Conservation (phyloP, 2,797 vertebrate species). For the Petrocephalus sullivani region DNA sequence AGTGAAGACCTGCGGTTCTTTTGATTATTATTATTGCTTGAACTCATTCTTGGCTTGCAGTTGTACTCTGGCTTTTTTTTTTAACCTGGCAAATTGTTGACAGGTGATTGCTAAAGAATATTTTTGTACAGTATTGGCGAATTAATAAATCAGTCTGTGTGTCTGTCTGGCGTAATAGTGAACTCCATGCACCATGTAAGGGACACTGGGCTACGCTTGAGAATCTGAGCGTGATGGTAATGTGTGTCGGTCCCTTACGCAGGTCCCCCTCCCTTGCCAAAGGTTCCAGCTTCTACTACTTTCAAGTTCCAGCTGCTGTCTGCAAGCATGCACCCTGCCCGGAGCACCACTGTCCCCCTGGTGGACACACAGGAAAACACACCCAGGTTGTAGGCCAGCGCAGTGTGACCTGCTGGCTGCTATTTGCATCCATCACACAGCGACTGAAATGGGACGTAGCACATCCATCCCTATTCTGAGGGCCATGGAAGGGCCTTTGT, state of each 20-base stretch:
- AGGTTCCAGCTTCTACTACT: slow-evolving; percentile 38
- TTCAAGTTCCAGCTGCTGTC: slow-evolving; percentile 50
- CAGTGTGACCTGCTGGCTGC: neutral
- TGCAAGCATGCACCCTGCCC: slow-evolving; percentile 40
- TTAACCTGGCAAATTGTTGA: neutral
- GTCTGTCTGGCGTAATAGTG: neutral
- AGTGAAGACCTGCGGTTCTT: neutral
- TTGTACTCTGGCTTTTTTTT: neutral
- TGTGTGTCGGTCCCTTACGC: neutral
- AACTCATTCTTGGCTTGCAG: neutral
- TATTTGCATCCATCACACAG: neutral
- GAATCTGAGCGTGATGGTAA: neutral
- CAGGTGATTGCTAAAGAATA: neutral
- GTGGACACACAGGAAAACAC: neutral
- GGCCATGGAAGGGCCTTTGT: neutral
- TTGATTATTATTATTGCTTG: neutral
- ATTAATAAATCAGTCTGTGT: neutral
- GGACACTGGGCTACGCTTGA: neutral
- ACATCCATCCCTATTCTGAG: neutral
- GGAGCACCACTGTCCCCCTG: slow-evolving; percentile 42
- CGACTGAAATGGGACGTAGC: neutral
- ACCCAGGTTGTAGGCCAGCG: neutral
- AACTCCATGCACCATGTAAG: neutral
- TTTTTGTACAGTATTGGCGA: neutral
- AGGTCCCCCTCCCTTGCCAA: slow-evolving; percentile 31